These are phyloP conservation scores for Helicoverpa assulta DNA, from an alignment of 2,888 invertebrate genomes.

Conservation along the genomic window DNA sequence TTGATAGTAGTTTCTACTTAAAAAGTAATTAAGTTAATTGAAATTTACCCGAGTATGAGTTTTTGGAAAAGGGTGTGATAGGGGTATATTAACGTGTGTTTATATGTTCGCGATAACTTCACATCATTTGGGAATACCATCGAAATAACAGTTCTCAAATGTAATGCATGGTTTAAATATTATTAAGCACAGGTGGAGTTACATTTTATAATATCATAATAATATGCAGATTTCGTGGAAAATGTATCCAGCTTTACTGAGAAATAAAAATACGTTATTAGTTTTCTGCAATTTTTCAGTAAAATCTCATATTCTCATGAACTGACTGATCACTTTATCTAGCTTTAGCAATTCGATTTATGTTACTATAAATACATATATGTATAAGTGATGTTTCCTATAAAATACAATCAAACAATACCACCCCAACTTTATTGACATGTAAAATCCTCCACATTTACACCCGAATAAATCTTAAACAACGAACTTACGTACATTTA, in stretches of 20 bases:
- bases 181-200: no score
- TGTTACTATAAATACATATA: background rate
- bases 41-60: slow-evolving; percentile 17
- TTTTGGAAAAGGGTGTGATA: slow-evolving; percentile 27
- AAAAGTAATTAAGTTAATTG: slow-evolving; percentile 36
- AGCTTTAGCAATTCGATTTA: background rate
- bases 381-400: background rate
- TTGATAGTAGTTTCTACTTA: slow-evolving; percentile 27
- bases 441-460: slow-evolving; percentile 9
- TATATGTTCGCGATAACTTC: background rate
- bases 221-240: no score
- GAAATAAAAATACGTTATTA: no score
- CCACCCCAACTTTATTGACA: background rate
- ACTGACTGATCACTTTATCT: background rate
- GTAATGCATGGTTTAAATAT: background rate
- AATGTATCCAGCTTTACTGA: no score
- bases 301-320: background rate
- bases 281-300: background rate
- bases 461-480: slow-evolving; percentile 12
- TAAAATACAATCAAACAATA: slow-evolving; percentile 1
- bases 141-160: background rate
- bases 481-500: slow-evolving; percentile 6
- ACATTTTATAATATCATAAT: no score
- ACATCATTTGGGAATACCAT: background rate
- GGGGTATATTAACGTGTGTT: slow-evolving; percentile 18